Base-by-base conservation (phyloP, 2,797 vertebrate species). In the Lophotriccus pileatus region DNA sequence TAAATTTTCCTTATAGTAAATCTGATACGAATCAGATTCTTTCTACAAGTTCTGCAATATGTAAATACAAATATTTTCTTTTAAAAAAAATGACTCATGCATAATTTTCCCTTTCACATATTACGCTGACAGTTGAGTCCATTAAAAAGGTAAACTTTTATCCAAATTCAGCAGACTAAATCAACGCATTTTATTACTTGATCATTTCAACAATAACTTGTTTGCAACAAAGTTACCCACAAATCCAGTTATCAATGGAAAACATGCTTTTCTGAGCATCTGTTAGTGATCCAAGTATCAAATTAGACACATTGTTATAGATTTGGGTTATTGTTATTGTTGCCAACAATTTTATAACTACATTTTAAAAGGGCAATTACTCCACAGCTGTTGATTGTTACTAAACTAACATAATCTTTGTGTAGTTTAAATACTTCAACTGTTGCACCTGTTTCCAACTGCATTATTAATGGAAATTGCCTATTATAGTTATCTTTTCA, bases 341-440 rank as follows among this genome's bases (percentile, higher is more conserved):
- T 88, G 76, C 70, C 82, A 94, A 74, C 46, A 84, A 88, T 95
- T 93, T 95, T 75, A 92, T 89, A 96, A 93, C 87, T 86, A 69
- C 46, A 73, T 93, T 97, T 96, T 95, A 84, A 95, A 96, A 96
- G 82, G 82, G 81, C 64, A 97, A 96, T 96, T 96, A 95, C 94
- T 87, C 63, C 85, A 90, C 94, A 97, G 92, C 94, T 96, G 95
- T 92, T 96, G 72, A 95, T 64, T 94, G 79, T 95, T 93, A 88
- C 37, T 92, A 95, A 94, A 93, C 73, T 81, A 90, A 82, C 49
- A 89, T 14, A 55, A 87, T 77, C 79, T 87, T 94, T 84, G 70
- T 91, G 67, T 44, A 92, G 47, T 92, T 97, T 90, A 92, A 95
- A 93, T 87, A 93, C 59, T 80, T 69, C 70, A 77, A 82, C 30